Evolutionary conservation across 2,113 vertebrate species (phyloP).

Genomic region (Columba livia): DNA sequence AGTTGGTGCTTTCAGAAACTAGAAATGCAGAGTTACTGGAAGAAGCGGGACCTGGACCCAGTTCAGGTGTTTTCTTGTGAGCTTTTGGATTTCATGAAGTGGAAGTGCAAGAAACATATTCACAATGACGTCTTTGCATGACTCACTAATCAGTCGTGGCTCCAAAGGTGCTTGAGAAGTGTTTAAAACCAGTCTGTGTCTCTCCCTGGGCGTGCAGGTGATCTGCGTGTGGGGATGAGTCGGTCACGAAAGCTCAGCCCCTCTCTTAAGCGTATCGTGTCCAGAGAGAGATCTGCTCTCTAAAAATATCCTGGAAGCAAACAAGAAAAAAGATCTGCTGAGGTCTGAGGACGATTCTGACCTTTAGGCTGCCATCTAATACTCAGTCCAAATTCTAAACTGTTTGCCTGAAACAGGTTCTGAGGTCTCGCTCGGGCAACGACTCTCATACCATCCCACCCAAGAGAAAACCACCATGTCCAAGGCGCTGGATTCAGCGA

Average conservation of each 20-base stretch:
- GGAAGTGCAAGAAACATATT: constrained; percentile 13
- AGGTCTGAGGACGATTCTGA: neutral
- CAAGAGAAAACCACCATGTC: neutral
- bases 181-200: neutral
- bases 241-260: neutral
- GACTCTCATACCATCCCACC: rapidly evolving
- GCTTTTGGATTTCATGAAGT: constrained; percentile 3
- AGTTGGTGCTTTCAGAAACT: neutral
- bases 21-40: neutral
- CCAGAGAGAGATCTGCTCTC: constrained; percentile 15
- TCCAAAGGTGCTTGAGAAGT: neutral
- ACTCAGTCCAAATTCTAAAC: neutral
- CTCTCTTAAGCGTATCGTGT: neutral
- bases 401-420: neutral
- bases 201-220: neutral
- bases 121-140: neutral
- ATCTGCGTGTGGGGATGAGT: neutral
- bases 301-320: constrained; percentile 56
- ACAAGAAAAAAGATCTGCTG: constrained; percentile 44
- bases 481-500: neutral
- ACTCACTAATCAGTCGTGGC: neutral
- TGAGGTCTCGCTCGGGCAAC: neutral
- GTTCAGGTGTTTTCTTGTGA: neutral
- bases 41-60: neutral
- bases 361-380: constrained; percentile 55